Evolutionary conservation across 2,797 vertebrate species (phyloP), one percentile per base, ranked within the genome.

Genomic region (Melanotaenia trifasciata): DNA sequence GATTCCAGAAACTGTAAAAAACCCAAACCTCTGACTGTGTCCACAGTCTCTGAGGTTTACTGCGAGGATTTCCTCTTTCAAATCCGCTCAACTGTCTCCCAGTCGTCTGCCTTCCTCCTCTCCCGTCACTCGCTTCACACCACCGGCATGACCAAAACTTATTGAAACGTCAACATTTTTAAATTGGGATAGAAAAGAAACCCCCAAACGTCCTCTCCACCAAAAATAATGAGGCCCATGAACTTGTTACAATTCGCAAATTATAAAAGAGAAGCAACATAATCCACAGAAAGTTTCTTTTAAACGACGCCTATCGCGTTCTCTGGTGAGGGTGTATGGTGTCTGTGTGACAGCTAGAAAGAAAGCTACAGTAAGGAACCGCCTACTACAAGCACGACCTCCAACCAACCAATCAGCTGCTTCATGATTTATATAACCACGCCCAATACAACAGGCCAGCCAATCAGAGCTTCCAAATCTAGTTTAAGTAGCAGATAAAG

Each of bases 341-440:
- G 1, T 24, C 38, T 28, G 56, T 1, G 62, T 81, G 81, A 78
- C 85, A 79, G 84, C 14, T 26, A n/a, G 20, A 11, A 6, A n/a
- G 20, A 11, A 6, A 56, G 53, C 67, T 91, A 90, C 90, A 89
- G 85, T 88, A 66, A 32, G 32, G 35, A 78, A 72, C 45, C 90
- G 72, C 91, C 91, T 74, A 84, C 80, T 30, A 67, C 6, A 20
- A 57, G 13, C 4, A 2, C 3, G 0, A 0, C 24, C 33, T 0
- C 36, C 1, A 6, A 33, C 8, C 11, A 60, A 57, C 92, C 88
- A 93, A 92, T 91, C 78, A 63, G 0, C 8, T 10, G 32, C 1
- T 20, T 47, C 51, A 50, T 1, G 9, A 4, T 18, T 12, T 7
- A 2, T 7, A 1, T 20, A 3, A 24, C 4, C 67, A 18, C 80